phyloP scores from a whole-genome alignment of 53 echinoderm and acorn worm genomes.

The Luidia sarsii region DNA sequence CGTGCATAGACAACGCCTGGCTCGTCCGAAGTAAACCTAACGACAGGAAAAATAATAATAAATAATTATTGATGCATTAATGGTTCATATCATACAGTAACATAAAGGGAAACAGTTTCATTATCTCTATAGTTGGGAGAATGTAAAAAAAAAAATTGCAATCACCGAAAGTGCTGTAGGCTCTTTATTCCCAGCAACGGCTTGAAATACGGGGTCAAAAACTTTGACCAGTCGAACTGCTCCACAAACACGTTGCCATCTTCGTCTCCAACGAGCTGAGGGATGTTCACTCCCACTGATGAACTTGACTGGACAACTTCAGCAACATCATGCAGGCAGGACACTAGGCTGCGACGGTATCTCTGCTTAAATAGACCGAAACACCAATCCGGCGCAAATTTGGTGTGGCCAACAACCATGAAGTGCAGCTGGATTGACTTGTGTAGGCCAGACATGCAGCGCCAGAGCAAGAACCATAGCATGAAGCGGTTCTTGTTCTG shows the following conservation, averaged over 20 bases:
- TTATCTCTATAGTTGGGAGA: too few species aligned
- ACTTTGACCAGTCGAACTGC: too few species aligned
- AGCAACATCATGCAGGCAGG: slow-evolving; percentile 42
- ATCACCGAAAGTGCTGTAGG: slow-evolving; percentile 61
- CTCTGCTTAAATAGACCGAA: slow-evolving; percentile 62
- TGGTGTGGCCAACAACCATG: slow-evolving; percentile 61
- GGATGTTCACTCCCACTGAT: slow-evolving; percentile 46
- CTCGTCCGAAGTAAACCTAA: not conserved
- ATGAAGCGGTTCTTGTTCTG: slow-evolving; percentile 64
- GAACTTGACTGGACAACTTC: slow-evolving; percentile 34
- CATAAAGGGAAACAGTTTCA: too few species aligned
- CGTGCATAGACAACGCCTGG: slow-evolving; percentile 1
- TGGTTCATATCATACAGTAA: not conserved
- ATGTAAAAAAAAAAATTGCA: not conserved
- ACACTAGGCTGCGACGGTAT: slow-evolving; percentile 27
- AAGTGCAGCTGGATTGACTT: slow-evolving; percentile 7
- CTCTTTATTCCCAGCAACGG: slow-evolving; percentile 60
- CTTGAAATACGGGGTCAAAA: slow-evolving; percentile 56
- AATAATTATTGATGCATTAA: not conserved
- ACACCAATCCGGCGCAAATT: too few species aligned
- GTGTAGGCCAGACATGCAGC: slow-evolving; percentile 13
- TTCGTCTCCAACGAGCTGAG: slow-evolving; percentile 60
- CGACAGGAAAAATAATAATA: not conserved
- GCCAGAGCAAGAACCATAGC: slow-evolving; percentile 48
- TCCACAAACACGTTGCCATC: slow-evolving; percentile 50